Conservation (phyloP, 2,113 vertebrate genomes). For the Syngnathoides biaculeatus region DNA sequence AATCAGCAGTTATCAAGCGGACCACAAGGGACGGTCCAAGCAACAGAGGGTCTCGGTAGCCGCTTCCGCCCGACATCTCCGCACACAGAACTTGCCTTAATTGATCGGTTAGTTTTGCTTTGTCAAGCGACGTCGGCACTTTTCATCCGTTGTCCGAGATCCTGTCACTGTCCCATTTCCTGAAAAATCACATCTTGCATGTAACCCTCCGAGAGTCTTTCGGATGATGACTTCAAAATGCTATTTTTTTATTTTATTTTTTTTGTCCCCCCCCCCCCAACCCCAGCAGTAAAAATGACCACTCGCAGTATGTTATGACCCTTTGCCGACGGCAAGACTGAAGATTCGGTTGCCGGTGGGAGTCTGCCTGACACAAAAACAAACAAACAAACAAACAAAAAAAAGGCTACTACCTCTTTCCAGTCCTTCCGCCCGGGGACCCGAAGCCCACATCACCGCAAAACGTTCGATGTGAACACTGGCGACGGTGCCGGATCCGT, state of each 20-base stretch:
- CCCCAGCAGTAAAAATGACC: background rate
- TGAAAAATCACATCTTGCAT: background rate
- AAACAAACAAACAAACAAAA: too few species aligned
- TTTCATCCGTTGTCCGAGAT: background rate
- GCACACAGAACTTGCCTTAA: slow-evolving; percentile 89
- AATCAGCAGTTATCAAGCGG: background rate
- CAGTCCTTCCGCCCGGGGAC: slow-evolving; percentile 8
- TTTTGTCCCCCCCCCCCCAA: too few species aligned
- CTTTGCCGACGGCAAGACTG: background rate
- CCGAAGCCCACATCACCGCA: slow-evolving; percentile 17
- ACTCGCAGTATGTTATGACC: background rate
- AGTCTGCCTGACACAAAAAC: background rate
- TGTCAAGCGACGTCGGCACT: background rate
- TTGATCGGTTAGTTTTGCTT: slow-evolving; percentile 29
- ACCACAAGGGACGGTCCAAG: slow-evolving; percentile 19
- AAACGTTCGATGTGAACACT: slow-evolving; percentile 30
- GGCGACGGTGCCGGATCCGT: slow-evolving; percentile 48
- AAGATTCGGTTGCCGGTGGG: slow-evolving; percentile 27
- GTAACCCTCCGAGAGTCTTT: background rate
- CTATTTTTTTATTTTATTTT: too few species aligned
- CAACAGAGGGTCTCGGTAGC: slow-evolving; percentile 49
- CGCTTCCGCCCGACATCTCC: slow-evolving; percentile 73
- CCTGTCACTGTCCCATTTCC: background rate
- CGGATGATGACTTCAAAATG: background rate
- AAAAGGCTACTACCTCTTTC: slow-evolving; percentile 65